Evolutionary conservation across 2,113 vertebrate genomes (phyloP).

Genomic region (Tonatia bakeri): DNA sequence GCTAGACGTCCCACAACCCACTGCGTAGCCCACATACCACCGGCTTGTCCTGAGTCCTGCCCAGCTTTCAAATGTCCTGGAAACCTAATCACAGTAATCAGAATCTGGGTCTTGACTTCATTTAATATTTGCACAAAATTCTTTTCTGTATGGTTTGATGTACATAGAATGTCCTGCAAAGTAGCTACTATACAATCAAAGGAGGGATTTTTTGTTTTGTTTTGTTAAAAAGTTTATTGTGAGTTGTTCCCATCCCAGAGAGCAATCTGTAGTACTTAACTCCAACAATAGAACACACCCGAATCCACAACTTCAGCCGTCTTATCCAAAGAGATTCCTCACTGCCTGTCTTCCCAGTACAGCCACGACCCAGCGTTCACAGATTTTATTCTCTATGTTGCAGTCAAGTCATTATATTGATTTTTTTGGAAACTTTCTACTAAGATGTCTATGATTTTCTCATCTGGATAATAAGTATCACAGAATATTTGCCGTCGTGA

Average conservation of each 20-base stretch:
- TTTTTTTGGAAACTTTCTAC: background rate
- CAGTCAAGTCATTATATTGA: background rate
- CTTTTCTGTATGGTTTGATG: background rate
- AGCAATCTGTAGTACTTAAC: background rate
- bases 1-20: rapidly evolving
- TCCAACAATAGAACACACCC: background rate
- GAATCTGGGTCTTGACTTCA: background rate
- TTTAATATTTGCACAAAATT: background rate
- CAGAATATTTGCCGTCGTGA: background rate
- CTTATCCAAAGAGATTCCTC: background rate
- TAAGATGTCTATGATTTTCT: background rate
- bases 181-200: background rate
- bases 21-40: background rate
- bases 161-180: background rate
- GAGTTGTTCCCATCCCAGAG: background rate
- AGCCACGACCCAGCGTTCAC: background rate
- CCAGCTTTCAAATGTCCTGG: background rate
- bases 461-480: background rate
- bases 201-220: background rate
- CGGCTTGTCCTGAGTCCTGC: background rate
- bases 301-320: background rate
- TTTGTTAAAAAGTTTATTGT: background rate
- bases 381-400: background rate
- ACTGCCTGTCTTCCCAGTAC: background rate
- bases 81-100: background rate